These are phyloP conservation scores for Hippocampus mohnikei DNA, from an alignment of 2,113 vertebrate species.

Conservation along the genomic window DNA sequence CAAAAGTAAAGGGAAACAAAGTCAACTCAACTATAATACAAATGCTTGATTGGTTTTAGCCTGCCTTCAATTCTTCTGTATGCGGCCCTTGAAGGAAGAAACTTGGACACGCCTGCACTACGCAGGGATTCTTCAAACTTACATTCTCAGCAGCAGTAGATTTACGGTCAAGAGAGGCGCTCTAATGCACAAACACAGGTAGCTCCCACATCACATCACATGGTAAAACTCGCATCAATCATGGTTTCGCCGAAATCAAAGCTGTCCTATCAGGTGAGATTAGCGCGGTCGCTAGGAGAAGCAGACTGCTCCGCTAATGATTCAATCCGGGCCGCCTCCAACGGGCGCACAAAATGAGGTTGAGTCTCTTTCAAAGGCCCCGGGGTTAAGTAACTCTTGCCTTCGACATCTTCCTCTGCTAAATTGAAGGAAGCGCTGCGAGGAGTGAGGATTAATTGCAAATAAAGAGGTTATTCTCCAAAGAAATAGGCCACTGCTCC, in stretches of 20 bases:
- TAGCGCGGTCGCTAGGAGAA: background rate
- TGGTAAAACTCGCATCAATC: background rate
- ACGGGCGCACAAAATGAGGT: conserved; percentile 52
- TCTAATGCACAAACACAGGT: conserved; percentile 9
- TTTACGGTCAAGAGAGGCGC: conserved; percentile 6
- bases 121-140: conserved; percentile 58
- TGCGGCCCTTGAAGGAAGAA: no score
- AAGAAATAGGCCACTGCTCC: conserved; percentile 64
- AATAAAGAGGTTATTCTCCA: conserved; percentile 71
- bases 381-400: conserved; percentile 67
- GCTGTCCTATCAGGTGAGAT: background rate
- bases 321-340: conserved; percentile 1
- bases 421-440: conserved; percentile 66
- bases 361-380: conserved; percentile 54
- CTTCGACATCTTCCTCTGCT: conserved; percentile 58
- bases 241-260: background rate
- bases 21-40: no score
- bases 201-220: background rate
- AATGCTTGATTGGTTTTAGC: no score
- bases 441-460: conserved; percentile 67
- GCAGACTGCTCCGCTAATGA: background rate
- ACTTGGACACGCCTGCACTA: no score
- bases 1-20: no score
- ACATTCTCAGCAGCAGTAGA: conserved; percentile 49
- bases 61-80: no score